Percentiles rank a stretch among this genome's conserved stretches.
These are phyloP conservation scores for Centruroides sculpturatus DNA, from an alignment of 1,140 invertebrate genomes.

Conservation along the genomic window DNA sequence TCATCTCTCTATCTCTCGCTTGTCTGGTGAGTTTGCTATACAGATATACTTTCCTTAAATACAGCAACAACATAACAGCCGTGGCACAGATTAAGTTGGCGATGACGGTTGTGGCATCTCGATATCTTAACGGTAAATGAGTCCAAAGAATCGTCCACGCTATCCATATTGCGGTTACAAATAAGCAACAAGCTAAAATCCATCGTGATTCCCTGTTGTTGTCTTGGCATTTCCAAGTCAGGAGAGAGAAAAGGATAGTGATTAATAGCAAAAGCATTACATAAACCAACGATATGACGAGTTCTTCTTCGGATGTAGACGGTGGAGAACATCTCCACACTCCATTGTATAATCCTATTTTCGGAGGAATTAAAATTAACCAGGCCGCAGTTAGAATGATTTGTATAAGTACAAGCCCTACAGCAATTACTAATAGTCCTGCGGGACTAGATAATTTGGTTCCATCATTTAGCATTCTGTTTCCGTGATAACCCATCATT, in stretches of 20 bases:
- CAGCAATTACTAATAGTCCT: conserved; percentile 29
- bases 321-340: conserved; percentile 23
- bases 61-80: conserved; percentile 27
- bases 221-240: conserved; percentile 30
- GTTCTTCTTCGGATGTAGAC: conserved; percentile 30
- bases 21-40: conserved; percentile 21
- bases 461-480: conserved; percentile 25
- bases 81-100: conserved; percentile 29
- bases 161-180: conserved; percentile 29
- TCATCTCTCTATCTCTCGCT: conserved; percentile 13
- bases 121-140: conserved; percentile 23
- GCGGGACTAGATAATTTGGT: conserved; percentile 24
- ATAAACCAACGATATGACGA: conserved; percentile 34
- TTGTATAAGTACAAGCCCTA: conserved; percentile 31
- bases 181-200: conserved; percentile 29
- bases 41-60: conserved; percentile 29
- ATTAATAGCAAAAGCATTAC: conserved; percentile 34
- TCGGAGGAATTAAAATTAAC: conserved; percentile 30
- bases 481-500: conserved; percentile 23
- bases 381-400: conserved; percentile 31
- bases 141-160: conserved; percentile 32
- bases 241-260: conserved; percentile 28
- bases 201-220: conserved; percentile 32
- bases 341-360: conserved; percentile 17
- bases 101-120: conserved; percentile 27